A percentile compares a stretch with the other conserved stretches of the same genome.
These are phyloP conservation scores for Aptenodytes forsteri DNA, from an alignment of 2,113 vertebrate species.

Conservation along the genomic window DNA sequence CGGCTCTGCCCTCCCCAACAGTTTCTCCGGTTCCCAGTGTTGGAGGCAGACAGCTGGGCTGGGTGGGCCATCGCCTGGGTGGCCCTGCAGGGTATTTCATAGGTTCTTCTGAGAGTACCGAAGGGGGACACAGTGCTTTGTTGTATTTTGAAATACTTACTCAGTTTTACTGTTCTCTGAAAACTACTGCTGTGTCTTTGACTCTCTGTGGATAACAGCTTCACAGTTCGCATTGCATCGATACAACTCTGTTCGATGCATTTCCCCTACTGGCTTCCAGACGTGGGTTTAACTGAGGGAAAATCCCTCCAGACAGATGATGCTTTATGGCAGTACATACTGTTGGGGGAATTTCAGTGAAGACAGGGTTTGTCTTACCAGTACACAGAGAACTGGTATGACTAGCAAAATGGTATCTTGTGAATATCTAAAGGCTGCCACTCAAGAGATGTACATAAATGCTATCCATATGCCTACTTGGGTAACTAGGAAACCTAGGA, in stretches of 20 bases:
- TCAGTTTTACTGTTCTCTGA: not conserved
- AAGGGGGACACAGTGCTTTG: not conserved
- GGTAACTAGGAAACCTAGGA: not conserved
- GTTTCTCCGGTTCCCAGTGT: not conserved
- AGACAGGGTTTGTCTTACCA: not conserved
- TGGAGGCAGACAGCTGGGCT: not conserved
- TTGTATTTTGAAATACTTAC: not conserved
- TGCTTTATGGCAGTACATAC: not conserved
- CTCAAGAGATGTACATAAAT: not conserved
- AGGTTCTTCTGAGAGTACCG: not conserved
- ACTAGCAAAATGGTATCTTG: not conserved
- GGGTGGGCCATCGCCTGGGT: rapidly evolving
- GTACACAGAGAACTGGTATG: not conserved
- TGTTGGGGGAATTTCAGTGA: not conserved
- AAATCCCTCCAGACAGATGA: not conserved
- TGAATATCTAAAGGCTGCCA: not conserved
- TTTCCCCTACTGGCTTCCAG: not conserved
- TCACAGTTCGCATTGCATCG: not conserved
- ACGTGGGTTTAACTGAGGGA: not conserved
- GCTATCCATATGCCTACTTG: not conserved
- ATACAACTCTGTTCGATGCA: rapidly evolving
- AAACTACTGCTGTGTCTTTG: not conserved
- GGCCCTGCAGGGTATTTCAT: not conserved
- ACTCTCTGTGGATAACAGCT: not conserved
- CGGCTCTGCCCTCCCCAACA: too few relatives aligned